Percentiles rank a stretch among this genome's conserved stretches.
Conservation (phyloP, 2,797 vertebrate genomes). For the Sebastes iracundus region DNA sequence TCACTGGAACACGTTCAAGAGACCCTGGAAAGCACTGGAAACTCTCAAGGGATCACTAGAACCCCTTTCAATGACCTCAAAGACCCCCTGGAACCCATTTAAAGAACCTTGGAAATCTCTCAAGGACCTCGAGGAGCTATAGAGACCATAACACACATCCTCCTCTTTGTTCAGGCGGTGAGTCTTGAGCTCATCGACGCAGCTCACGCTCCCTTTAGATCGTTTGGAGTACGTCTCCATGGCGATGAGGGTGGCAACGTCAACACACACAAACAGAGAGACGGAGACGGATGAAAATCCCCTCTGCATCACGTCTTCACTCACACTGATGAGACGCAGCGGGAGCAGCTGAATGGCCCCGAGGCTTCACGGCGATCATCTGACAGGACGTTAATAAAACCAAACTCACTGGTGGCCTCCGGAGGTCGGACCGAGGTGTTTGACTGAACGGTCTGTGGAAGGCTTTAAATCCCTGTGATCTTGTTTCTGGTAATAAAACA, state of each 20-base stretch:
- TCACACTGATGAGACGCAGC: not conserved
- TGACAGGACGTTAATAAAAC: not conserved
- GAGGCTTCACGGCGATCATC: not conserved
- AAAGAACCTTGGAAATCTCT: not conserved
- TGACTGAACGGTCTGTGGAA: not conserved
- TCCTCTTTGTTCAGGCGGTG: not conserved
- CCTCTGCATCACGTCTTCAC: not conserved
- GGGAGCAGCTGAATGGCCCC: not conserved
- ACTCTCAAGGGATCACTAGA: not conserved
- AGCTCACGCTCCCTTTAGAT: not conserved
- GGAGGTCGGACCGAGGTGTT: not conserved
- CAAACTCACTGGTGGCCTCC: not conserved
- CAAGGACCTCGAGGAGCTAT: not conserved
- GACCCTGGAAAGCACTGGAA: not conserved
- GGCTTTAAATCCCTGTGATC: not conserved
- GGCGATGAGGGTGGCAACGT: constrained; percentile 16
- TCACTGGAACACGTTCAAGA: not conserved
- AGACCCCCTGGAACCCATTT: not conserved
- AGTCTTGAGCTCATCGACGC: constrained; percentile 2
- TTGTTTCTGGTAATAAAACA: not conserved
- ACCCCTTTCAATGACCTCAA: not conserved
- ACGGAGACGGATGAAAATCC: constrained; percentile 23
- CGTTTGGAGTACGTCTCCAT: not conserved
- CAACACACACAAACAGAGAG: constrained; percentile 34
- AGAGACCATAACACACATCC: not conserved